Evolutionary conservation across 1,140 invertebrate species (phyloP).

Genomic region (Drosophila littoralis): DNA sequence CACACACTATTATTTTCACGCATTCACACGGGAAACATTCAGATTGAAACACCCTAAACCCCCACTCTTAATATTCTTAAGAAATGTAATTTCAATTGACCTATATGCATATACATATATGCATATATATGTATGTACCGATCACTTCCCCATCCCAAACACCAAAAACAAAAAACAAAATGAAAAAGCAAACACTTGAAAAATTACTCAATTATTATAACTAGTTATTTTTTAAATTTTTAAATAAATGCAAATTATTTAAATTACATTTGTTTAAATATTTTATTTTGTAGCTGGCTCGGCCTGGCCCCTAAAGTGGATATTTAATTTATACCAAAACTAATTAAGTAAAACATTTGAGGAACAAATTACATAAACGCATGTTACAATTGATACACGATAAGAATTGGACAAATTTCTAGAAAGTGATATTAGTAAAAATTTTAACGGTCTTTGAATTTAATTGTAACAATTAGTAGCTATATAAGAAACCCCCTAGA

Average conservation of each 20-base stretch:
- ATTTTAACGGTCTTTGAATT: slow-evolving; percentile 76
- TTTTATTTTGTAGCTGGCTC: slow-evolving; percentile 21
- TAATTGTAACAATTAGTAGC: slow-evolving; percentile 72
- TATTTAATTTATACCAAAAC: slow-evolving; percentile 40
- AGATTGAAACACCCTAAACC: background rate
- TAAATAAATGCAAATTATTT: slow-evolving; percentile 78
- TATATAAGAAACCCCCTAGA: slow-evolving; percentile 47
- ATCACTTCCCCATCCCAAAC: slow-evolving; percentile 3
- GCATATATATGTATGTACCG: background rate
- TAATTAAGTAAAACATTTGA: slow-evolving; percentile 33
- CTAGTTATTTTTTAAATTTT: slow-evolving; percentile 68
- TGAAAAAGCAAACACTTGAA: slow-evolving; percentile 56
- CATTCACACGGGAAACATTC: slow-evolving; percentile 23
- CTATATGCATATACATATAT: background rate
- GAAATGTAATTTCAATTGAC: slow-evolving; percentile 36
- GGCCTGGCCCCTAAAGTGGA: background rate
- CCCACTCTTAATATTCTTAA: slow-evolving; percentile 45
- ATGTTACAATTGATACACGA: slow-evolving; percentile 50
- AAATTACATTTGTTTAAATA: slow-evolving; percentile 35
- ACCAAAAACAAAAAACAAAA: slow-evolving; percentile 21
- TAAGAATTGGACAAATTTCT: slow-evolving; percentile 77
- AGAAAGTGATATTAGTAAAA: slow-evolving; percentile 79
- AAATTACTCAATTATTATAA: slow-evolving; percentile 73
- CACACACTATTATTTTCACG: slow-evolving; percentile 11
- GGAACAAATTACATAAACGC: slow-evolving; percentile 55